phyloP scores from a whole-genome alignment of 1,140 invertebrate species.

The Polypedilum vanderplanki region DNA sequence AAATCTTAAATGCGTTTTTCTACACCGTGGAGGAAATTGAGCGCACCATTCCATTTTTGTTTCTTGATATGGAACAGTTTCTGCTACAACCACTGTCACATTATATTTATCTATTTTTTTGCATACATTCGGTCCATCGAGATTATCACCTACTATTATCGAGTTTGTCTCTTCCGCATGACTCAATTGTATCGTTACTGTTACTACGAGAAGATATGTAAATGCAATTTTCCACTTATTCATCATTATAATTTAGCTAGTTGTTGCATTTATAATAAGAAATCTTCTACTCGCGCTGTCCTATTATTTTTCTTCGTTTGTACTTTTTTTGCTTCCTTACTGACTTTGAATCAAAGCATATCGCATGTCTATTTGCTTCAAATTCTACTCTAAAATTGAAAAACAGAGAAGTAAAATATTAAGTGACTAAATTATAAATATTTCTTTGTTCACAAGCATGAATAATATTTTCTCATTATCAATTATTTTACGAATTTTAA shows the following conservation, averaged over 20 bases:
- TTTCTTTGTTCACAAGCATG: too few species aligned
- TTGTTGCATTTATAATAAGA: too few species aligned
- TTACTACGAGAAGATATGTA: not conserved
- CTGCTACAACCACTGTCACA: slow-evolving; percentile 51
- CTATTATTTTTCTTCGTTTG: not conserved
- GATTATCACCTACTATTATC: not conserved
- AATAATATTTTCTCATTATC: too few species aligned
- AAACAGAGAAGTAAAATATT: too few species aligned
- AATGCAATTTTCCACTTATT: slow-evolving; percentile 21
- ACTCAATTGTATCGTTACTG: not conserved
- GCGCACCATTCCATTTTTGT: slow-evolving; percentile 75
- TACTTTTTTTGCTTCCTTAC: too few species aligned
- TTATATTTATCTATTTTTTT: slow-evolving; percentile 45
- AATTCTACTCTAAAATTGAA: too few species aligned
- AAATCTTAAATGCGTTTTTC: slow-evolving; percentile 72
- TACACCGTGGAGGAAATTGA: slow-evolving; percentile 74
- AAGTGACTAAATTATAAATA: too few species aligned
- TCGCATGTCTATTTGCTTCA: too few species aligned
- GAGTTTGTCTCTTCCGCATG: slow-evolving; percentile 5
- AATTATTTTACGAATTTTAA: too few species aligned
- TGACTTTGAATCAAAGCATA: too few species aligned
- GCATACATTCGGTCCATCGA: slow-evolving; percentile 50
- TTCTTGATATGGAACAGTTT: slow-evolving; percentile 71
- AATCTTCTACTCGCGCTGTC: not conserved
- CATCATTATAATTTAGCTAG: not conserved